Percentiles rank a stretch among this genome's conserved stretches.
Conservation (phyloP, 2,888 invertebrate species). For the Lysandra coridon region DNA sequence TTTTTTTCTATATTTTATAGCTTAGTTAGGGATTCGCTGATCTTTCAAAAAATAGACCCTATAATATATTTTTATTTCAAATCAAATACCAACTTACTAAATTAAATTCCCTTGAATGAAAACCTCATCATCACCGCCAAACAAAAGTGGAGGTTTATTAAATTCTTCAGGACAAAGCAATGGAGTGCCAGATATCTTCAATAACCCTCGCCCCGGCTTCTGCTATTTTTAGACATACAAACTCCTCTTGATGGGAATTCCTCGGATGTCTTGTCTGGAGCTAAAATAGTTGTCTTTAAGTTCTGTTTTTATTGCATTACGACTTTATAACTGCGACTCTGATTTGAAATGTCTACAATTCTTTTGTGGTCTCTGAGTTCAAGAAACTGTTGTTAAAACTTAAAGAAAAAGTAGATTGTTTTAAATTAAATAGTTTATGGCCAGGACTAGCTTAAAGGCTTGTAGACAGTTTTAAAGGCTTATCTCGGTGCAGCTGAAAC, state of each 20-base stretch:
- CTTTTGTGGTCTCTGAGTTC: not conserved
- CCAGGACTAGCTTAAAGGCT: not conserved
- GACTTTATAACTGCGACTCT: slow-evolving; percentile 2
- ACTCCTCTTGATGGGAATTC: slow-evolving; percentile 20
- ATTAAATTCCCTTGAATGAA: not conserved
- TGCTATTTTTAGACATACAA: slow-evolving; percentile 22
- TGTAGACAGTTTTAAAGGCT: not conserved
- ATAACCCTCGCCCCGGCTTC: not conserved
- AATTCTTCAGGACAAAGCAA: slow-evolving; percentile 20
- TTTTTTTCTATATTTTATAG: too few relatives aligned
- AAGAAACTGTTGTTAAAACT: not conserved
- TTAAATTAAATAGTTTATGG: not conserved
- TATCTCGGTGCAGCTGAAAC: too few relatives aligned
- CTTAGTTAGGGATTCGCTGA: too few relatives aligned
- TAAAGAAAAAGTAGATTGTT: not conserved
- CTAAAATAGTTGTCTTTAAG: slow-evolving; percentile 18
- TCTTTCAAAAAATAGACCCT: too few relatives aligned
- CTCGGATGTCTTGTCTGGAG: slow-evolving; percentile 9
- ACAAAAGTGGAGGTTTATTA: not conserved
- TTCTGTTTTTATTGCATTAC: not conserved
- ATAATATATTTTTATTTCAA: too few relatives aligned
- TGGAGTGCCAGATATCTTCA: slow-evolving; percentile 23
- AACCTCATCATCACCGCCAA: not conserved
- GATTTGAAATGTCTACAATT: too few relatives aligned
- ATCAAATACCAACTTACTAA: too few relatives aligned